Evolutionary conservation across 1,140 invertebrate species (phyloP), one percentile per base, ranked within the genome.

Genomic region (Macrocentrus cingulum): DNA sequence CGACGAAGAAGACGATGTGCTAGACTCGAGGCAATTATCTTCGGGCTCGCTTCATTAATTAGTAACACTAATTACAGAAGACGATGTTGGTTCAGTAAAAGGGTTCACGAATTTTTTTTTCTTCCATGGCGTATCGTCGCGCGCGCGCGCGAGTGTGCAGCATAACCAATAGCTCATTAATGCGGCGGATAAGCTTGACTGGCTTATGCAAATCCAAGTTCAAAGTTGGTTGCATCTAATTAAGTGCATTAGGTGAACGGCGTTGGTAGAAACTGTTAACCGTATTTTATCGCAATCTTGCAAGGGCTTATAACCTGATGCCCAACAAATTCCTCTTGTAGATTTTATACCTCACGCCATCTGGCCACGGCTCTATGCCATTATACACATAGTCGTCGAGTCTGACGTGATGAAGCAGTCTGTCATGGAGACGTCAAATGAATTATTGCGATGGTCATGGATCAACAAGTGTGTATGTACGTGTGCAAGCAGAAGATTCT

Each of bases 191-290:
- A 70, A 32, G 37, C 36, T 6, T 11, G 11, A 39, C 13, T 39
- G 8, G 36, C 61, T 54, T 39, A 69, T 70, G 62, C 62, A 65
- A 69, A 69, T 69, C 56, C 34, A 36, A 23, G 57, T 69, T 70
- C 62, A 69, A 66, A 67, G 67, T 69, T 70, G 63, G 66, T 54
- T 56, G 59, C 59, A 57, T 67, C 36, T 63, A 69, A 70, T 69
- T 70, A 69, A 67, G 37, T 32, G 57, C 59, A 52, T 70, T 61
- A 60, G 49, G 19, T 29, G 32, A 59, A 32, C 18, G n/a, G 48
- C 55, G 3, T 39, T 63, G 59, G 63, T 64, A 67, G 63, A 64
- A 29, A 16, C 19, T 20, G 6, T 13, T 5, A 15, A 8, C 42
- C 45, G 3, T 48, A 7, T 2, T 13, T 15, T 25, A 32, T 25